Base-by-base conservation (phyloP, 2,797 vertebrate genomes). In the Alauda arvensis region DNA sequence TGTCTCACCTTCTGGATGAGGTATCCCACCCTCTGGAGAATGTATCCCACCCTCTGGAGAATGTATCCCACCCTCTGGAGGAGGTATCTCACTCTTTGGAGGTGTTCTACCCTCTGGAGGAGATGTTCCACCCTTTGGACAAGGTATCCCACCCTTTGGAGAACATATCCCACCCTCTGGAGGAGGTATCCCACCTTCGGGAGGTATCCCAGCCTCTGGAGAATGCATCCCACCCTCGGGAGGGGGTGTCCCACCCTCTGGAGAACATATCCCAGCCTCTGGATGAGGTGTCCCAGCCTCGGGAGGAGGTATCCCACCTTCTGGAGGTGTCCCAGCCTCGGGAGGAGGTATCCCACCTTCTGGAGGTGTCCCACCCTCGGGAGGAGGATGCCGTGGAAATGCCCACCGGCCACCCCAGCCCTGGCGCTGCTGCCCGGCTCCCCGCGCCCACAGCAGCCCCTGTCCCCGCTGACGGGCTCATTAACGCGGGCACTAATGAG, bases 201-300 rank as follows among this genome's bases (percentile, higher is more conserved):
- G 15, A 52, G 2, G 9, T 20, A 4, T 45, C 20, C 33, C 33
- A 23, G 3, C 6, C 48, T 31, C 8, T 67, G 48, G 46, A 67
- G 19, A 2, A 24, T 0, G 1, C 14, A 1, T 51, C 28, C 48
- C 21, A 24, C 3, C 26, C 26, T 37, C 4, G 17, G 46, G 63
- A 49, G 3, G 6, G 46, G 5, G 8, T 19, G 3, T 63, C 43
- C 17, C 24, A 14, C 14, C 18, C 26, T 49, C 8, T 23, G 29
- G 37, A 18, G 3, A 16, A 40, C 14, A 16, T 40, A 7, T 40
- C 40, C 40, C 14, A 40, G 40, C 39, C 39, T 39, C 39, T 39
- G 39, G 39, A 39, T 10, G 39, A 39, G 39, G 17, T 33, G 3
- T 69, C 51, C 40, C 31, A 17, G 4, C 3, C 51, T 33, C 4